Evolutionary conservation across 2,888 invertebrate genomes (phyloP).

Genomic region (Drosophila gaucha): DNA sequence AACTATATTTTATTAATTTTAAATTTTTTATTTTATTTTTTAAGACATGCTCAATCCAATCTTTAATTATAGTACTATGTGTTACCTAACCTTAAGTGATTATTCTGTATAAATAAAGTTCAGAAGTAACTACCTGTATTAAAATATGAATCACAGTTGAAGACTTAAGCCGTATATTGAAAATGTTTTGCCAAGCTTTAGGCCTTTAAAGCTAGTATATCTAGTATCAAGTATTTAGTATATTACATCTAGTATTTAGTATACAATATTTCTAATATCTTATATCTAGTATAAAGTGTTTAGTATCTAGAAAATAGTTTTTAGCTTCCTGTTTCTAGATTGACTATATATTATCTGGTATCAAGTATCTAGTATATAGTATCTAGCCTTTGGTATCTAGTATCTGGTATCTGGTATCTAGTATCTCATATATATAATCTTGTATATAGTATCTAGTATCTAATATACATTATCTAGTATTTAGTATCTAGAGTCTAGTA

Average conservation of each 20-base stretch:
- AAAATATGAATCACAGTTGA: too few relatives aligned
- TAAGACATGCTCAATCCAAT: neutral
- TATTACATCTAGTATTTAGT: neutral
- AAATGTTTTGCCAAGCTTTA: neutral
- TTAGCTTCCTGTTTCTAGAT: too few relatives aligned
- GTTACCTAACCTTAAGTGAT: too few relatives aligned
- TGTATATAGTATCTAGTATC: neutral
- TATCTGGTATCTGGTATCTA: neutral
- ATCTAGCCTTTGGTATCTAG: neutral
- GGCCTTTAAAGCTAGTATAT: neutral
- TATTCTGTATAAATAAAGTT: neutral
- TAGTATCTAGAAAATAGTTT: neutral
- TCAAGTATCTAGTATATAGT: neutral
- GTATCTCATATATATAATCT: neutral
- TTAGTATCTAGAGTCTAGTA: neutral
- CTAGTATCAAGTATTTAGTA: neutral
- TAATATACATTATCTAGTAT: neutral
- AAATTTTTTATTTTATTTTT: neutral
- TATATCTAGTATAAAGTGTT: neutral
- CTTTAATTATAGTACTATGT: neutral
- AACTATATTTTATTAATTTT: too few relatives aligned
- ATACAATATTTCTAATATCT: neutral
- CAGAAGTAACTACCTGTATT: too few relatives aligned
- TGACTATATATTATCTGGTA: neutral
- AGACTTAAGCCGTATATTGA: too few relatives aligned